Conservation (phyloP, 1,140 invertebrate genomes). For the Orchestia grillus region DNA sequence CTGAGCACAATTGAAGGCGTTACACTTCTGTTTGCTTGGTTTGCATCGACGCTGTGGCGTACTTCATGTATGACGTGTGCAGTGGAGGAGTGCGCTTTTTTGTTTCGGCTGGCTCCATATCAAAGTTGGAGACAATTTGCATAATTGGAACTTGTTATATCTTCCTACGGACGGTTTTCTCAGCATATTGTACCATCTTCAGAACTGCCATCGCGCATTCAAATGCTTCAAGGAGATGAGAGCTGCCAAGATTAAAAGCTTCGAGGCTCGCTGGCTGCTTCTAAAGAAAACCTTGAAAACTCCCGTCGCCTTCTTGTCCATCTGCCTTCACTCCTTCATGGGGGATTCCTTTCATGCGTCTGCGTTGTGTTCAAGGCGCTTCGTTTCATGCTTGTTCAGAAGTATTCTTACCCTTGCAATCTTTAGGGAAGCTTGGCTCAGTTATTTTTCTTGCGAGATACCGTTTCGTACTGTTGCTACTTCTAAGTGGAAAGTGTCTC, state of each 20-base stretch:
- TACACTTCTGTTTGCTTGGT: not conserved
- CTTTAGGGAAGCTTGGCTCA: not conserved
- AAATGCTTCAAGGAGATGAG: constrained; percentile 35
- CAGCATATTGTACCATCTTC: not conserved
- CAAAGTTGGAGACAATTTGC: not conserved
- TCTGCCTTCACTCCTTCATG: not conserved
- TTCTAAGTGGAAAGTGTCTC: not conserved
- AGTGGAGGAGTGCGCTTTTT: not conserved
- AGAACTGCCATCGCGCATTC: not conserved
- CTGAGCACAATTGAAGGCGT: not conserved
- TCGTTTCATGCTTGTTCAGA: not conserved
- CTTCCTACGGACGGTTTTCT: not conserved
- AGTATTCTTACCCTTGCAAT: not conserved
- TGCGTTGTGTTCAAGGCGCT: not conserved
- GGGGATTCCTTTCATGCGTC: not conserved
- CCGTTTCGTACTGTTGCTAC: not conserved
- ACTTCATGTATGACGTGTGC: not conserved
- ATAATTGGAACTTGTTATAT: not conserved
- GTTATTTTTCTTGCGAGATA: not conserved
- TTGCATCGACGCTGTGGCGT: not conserved
- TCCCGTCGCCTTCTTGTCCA: not conserved
- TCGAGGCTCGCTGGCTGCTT: not conserved
- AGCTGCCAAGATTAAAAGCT: constrained; percentile 22
- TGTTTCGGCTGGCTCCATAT: not conserved
- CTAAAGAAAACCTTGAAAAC: not conserved